Conservation (phyloP, 1,140 invertebrate species). For the Drosophila prosaltans region DNA sequence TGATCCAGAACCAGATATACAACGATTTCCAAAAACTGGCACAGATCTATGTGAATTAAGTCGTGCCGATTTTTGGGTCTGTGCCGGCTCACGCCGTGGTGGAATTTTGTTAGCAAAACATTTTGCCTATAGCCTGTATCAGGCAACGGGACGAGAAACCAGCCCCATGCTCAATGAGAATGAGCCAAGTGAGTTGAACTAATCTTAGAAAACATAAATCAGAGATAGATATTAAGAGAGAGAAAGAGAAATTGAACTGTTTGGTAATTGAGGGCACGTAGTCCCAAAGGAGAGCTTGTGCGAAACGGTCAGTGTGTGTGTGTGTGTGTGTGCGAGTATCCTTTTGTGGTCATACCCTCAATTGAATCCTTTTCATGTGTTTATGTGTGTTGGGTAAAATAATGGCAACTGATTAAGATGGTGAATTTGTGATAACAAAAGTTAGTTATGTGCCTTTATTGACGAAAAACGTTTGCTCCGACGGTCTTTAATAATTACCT, state of each 20-base stretch:
- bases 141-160: conserved; percentile 83
- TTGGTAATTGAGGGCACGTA: conserved; percentile 76
- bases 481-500: conserved; percentile 38
- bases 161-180: conserved; percentile 83
- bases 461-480: conserved; percentile 33
- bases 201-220: conserved; percentile 72
- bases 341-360: conserved; percentile 76
- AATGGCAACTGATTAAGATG: conserved; percentile 78
- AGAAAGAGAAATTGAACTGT: conserved; percentile 52
- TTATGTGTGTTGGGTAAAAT: conserved; percentile 15
- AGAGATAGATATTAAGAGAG: conserved; percentile 30
- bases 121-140: conserved; percentile 83
- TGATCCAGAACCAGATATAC: conserved; percentile 83
- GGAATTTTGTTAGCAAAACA: conserved; percentile 84
- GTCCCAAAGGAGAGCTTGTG: conserved; percentile 63
- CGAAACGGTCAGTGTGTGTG: not conserved
- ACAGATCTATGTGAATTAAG: conserved; percentile 85
- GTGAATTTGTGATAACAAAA: conserved; percentile 43
- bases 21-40: conserved; percentile 86
- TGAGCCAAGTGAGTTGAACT: conserved; percentile 77
- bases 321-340: conserved; percentile 26
- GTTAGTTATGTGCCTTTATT: conserved; percentile 75
- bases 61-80: conserved; percentile 84
- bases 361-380: conserved; percentile 64
- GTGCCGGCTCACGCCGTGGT: conserved; percentile 81